phyloP scores from a whole-genome alignment of 2,113 vertebrate genomes.

The Morone saxatilis region DNA sequence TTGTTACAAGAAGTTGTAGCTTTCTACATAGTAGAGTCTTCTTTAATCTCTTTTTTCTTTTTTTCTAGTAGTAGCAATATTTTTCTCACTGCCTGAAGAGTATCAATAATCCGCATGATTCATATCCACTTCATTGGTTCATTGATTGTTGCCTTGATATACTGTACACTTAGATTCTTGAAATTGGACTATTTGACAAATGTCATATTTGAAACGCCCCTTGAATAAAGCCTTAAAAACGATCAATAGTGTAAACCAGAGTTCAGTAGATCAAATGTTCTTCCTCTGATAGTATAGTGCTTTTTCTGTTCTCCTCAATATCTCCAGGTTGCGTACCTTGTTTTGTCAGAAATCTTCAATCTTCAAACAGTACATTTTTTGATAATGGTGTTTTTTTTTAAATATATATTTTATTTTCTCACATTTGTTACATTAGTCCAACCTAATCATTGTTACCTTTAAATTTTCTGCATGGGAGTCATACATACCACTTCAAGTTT shows the following conservation, averaged over 20 bases:
- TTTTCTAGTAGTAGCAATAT: not conserved
- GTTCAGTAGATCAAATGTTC: not conserved
- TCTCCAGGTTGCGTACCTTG: not conserved
- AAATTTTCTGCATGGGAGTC: constrained; percentile 18
- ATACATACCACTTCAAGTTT: not conserved
- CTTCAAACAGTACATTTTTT: not conserved
- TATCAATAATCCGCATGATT: not conserved
- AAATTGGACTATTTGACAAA: not conserved
- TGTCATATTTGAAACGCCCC: not conserved
- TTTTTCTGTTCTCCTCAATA: not conserved
- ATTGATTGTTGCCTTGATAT: not conserved
- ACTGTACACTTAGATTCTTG: not conserved
- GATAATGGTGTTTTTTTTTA: not conserved
- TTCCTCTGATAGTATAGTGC: not conserved
- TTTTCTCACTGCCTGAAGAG: not conserved
- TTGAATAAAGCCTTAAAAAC: not conserved
- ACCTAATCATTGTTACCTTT: not conserved
- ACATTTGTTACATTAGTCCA: not conserved
- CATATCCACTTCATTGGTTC: not conserved
- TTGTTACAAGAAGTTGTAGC: not conserved
- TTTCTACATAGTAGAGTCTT: not conserved
- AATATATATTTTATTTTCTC: not conserved
- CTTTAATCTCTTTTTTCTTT: not conserved
- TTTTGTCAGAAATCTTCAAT: not conserved
- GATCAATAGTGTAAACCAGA: not conserved